Evolutionary conservation across 2,113 vertebrate species (phyloP).

Genomic region (Morone chrysops): DNA sequence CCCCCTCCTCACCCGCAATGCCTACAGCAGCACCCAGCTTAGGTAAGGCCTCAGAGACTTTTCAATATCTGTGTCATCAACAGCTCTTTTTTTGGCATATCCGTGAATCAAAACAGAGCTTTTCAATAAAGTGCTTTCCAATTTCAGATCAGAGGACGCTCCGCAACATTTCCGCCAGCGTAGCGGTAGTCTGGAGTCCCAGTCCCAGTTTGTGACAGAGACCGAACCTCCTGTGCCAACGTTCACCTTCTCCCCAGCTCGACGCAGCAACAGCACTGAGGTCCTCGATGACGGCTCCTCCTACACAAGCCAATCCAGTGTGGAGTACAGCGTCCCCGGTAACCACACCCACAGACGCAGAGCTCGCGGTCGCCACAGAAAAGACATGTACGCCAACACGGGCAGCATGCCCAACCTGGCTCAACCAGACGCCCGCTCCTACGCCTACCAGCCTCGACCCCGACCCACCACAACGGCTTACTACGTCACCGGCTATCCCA

Average conservation of each 20-base stretch:
- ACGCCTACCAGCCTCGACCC: slow-evolving; percentile 80
- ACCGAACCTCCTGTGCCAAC: slow-evolving; percentile 77
- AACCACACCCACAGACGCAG: slow-evolving; percentile 86
- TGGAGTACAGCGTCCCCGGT: slow-evolving; percentile 85
- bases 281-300: slow-evolving; percentile 95
- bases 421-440: slow-evolving; percentile 86
- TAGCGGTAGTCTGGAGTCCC: slow-evolving; percentile 95
- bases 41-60: slow-evolving; percentile 79
- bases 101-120: background rate
- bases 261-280: slow-evolving; percentile 96
- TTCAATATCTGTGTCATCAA: background rate
- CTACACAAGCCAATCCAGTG: slow-evolving; percentile 96
- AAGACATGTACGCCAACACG: slow-evolving; percentile 87
- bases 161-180: slow-evolving; percentile 90
- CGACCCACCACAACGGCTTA: slow-evolving; percentile 88
- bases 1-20: slow-evolving; percentile 92
- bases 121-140: background rate
- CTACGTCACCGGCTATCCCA: slow-evolving; percentile 89
- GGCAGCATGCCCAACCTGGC: slow-evolving; percentile 98
- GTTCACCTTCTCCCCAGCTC: slow-evolving; percentile 83
- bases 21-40: slow-evolving; percentile 95
- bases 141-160: slow-evolving; percentile 84
- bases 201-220: slow-evolving; percentile 87
- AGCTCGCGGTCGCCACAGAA: slow-evolving; percentile 87
- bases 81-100: background rate